phyloP scores from a whole-genome alignment of 2,113 vertebrate genomes.

The Anoura caudifer region DNA sequence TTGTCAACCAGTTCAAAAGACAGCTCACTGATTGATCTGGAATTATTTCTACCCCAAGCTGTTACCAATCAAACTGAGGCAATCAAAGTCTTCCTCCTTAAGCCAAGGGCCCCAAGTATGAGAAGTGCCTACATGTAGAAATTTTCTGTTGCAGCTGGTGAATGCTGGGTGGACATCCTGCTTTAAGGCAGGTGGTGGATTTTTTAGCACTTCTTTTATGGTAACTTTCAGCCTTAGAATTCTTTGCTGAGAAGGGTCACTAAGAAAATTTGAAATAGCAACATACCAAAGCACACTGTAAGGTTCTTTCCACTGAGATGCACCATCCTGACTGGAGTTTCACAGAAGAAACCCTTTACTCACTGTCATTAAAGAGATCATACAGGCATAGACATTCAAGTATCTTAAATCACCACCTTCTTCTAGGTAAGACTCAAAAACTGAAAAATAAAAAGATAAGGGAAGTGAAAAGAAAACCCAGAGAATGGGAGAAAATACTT shows the following conservation, averaged over 20 bases:
- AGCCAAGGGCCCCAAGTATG: constrained; percentile 57
- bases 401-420: neutral
- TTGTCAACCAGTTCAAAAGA: constrained; percentile 28
- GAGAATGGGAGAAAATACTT: neutral
- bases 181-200: neutral
- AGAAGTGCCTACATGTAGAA: constrained; percentile 65
- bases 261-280: constrained; percentile 2
- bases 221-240: neutral
- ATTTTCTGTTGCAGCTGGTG: neutral
- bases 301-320: neutral
- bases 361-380: neutral
- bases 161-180: neutral
- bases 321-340: neutral
- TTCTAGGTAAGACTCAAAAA: neutral
- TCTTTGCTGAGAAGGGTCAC: neutral
- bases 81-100: constrained; percentile 77
- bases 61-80: constrained; percentile 42
- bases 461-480: neutral
- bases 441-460: constrained; percentile 17
- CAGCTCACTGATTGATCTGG: neutral
- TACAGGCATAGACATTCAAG: neutral
- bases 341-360: neutral
- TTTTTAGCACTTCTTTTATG: neutral
- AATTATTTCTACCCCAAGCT: constrained; percentile 23
- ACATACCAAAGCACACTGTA: neutral